phyloP scores from a whole-genome alignment of 1,140 invertebrate genomes.

The Pogonus chalceus region DNA sequence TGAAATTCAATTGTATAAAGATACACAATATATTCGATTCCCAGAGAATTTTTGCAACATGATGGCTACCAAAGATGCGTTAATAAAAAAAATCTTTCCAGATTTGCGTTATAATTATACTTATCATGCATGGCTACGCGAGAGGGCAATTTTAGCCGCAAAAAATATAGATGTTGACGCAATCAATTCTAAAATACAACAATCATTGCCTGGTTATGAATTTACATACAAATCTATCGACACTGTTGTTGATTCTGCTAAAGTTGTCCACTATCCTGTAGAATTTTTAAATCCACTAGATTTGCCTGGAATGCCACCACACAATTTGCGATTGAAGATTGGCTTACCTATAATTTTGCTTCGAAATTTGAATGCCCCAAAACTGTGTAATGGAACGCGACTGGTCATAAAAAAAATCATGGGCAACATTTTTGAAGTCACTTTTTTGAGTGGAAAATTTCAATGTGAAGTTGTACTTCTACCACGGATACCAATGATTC shows the following conservation, averaged over 20 bases:
- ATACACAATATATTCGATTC: not conserved
- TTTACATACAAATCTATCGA: conserved; percentile 33
- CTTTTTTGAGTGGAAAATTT: conserved; percentile 32
- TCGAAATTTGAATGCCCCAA: too few relatives aligned
- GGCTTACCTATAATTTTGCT: too few relatives aligned
- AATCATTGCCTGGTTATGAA: conserved; percentile 23
- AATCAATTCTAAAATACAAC: conserved; percentile 27
- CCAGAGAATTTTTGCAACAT: not conserved
- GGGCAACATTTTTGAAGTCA: conserved; percentile 35
- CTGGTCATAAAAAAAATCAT: conserved; percentile 34
- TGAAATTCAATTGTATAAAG: not conserved
- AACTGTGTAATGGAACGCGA: conserved; percentile 39
- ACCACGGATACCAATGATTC: conserved; percentile 34
- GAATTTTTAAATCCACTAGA: conserved; percentile 31
- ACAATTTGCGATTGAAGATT: too few relatives aligned
- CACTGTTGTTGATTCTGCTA: conserved; percentile 27
- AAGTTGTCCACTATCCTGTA: conserved; percentile 33
- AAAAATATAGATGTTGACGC: conserved; percentile 33
- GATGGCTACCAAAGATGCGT: not conserved
- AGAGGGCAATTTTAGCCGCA: conserved; percentile 32
- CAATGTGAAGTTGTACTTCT: conserved; percentile 37
- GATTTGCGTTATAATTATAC: not conserved
- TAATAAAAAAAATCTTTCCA: not conserved
- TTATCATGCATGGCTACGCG: conserved; percentile 24
- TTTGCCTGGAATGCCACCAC: conserved; percentile 17